Conservation (phyloP, 2,888 invertebrate species). For the Catocala fraxini region DNA sequence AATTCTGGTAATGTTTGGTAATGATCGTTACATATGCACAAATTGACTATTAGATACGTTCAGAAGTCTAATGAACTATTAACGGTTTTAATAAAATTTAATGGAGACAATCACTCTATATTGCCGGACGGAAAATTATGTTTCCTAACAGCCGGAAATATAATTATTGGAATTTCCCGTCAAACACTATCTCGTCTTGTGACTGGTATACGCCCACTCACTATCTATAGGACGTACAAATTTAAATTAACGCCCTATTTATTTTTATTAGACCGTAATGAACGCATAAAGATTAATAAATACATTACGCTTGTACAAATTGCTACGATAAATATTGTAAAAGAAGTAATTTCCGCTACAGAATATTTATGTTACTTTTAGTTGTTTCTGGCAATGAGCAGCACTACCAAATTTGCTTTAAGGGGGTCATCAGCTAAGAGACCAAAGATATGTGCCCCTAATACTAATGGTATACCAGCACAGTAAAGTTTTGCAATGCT, state of each 20-base stretch:
- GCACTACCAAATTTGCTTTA: too few relatives aligned
- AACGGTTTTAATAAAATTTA: not conserved
- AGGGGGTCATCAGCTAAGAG: too few relatives aligned
- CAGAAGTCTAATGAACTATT: conserved; percentile 10
- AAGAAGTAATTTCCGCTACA: too few relatives aligned
- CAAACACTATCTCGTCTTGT: not conserved
- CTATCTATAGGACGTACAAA: not conserved
- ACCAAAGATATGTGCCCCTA: too few relatives aligned
- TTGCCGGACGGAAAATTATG: conserved; percentile 13
- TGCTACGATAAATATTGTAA: too few relatives aligned
- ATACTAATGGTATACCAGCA: too few relatives aligned
- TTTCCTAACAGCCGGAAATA: conserved; percentile 9
- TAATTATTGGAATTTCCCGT: conserved; percentile 3
- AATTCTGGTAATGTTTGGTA: not conserved
- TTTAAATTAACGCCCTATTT: not conserved
- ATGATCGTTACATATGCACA: not conserved
- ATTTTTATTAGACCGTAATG: conserved; percentile 1
- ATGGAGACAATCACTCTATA: not conserved
- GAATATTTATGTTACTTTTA: too few relatives aligned
- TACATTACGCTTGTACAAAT: too few relatives aligned
- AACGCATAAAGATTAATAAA: not conserved
- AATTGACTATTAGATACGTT: not conserved
- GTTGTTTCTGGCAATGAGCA: too few relatives aligned
- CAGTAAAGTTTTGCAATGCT: too few relatives aligned
- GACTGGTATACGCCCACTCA: not conserved